Evolutionary conservation across 2,113 vertebrate genomes (phyloP).

Genomic region (Sphaerodactylus townsendi): DNA sequence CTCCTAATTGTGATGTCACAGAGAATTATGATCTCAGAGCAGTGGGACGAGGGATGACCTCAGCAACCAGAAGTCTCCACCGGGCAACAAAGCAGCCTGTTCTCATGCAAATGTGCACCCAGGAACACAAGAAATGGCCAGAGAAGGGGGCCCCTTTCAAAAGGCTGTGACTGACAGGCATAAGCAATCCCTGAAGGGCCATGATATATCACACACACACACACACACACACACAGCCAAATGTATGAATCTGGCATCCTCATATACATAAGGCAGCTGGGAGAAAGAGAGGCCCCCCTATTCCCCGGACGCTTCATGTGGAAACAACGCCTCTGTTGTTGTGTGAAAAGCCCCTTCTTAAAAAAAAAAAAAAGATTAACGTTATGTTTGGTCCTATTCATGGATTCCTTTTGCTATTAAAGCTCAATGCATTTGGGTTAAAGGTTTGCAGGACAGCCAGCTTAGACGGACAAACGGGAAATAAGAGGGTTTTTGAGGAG

Average conservation of each 20-base stretch:
- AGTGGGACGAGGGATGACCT: not conserved
- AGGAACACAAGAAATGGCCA: conserved; percentile 10
- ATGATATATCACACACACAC: conserved; percentile 19
- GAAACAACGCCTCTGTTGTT: not conserved
- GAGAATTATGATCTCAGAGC: conserved; percentile 15
- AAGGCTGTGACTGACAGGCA: conserved; percentile 33
- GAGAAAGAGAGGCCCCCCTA: not conserved
- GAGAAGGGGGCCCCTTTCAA: conserved; percentile 12
- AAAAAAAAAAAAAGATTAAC: not conserved
- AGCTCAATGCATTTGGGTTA: not conserved
- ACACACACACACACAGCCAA: not conserved
- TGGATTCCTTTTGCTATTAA: not conserved
- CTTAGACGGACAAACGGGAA: not conserved
- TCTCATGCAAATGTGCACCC: not conserved
- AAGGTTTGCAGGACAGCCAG: not conserved
- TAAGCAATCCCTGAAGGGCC: conserved; percentile 50
- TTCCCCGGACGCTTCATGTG: not conserved
- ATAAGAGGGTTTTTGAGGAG: not conserved
- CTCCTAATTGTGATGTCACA: conserved; percentile 32
- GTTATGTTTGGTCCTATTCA: not conserved
- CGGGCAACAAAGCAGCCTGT: conserved; percentile 3
- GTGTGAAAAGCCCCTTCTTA: not conserved
- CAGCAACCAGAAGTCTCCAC: not conserved
- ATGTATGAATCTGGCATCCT: not conserved
- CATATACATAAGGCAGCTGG: not conserved